Evolutionary conservation across 2,797 vertebrate genomes (phyloP).

Genomic region (Allobates femoralis): DNA sequence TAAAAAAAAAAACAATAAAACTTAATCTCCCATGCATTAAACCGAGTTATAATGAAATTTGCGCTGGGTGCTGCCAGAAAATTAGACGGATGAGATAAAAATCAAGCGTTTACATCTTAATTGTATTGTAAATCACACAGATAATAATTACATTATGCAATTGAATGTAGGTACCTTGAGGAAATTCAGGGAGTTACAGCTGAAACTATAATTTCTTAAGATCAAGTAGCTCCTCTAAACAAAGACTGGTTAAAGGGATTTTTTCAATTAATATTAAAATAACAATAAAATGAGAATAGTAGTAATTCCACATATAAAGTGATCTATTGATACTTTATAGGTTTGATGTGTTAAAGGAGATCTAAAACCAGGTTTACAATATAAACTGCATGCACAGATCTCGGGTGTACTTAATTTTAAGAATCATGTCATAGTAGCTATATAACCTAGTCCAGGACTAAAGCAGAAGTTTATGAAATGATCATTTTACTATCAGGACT

Average conservation of each 20-base stretch:
- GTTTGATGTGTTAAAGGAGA: not conserved
- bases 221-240: not conserved
- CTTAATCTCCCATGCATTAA: constrained; percentile 49
- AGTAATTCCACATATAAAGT: too few relatives aligned
- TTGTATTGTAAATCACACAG: constrained; percentile 53
- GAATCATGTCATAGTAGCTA: too few relatives aligned
- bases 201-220: not conserved
- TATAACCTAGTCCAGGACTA: too few relatives aligned
- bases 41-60: constrained; percentile 50
- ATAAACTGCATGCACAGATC: too few relatives aligned
- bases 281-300: not conserved
- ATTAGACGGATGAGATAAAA: constrained; percentile 49
- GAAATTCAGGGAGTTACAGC: constrained; percentile 1
- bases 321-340: not conserved
- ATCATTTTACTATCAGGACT: too few relatives aligned
- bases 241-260: not conserved
- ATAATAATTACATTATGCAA: constrained; percentile 44
- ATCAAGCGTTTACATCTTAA: constrained; percentile 35
- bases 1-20: constrained; percentile 51
- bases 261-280: not conserved
- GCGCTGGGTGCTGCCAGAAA: constrained; percentile 32
- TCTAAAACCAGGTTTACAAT: too few relatives aligned
- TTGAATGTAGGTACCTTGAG: constrained; percentile 22
- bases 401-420: too few relatives aligned
- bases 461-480: too few relatives aligned